phyloP scores from a whole-genome alignment of 1,140 invertebrate genomes.

The Radopholus similis region DNA sequence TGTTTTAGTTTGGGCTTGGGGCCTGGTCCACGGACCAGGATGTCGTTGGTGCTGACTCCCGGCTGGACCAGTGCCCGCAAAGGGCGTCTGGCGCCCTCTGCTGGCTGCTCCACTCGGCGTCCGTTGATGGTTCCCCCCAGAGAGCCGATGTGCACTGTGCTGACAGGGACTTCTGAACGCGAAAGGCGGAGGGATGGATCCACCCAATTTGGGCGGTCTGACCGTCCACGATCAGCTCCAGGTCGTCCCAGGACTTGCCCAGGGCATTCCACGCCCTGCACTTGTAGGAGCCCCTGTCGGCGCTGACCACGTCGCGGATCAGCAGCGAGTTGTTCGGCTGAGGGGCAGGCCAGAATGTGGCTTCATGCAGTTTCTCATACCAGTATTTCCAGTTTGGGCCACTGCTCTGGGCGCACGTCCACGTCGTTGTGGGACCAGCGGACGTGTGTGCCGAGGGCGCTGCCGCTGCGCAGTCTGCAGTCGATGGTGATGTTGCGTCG shows the following conservation, averaged over 20 bases:
- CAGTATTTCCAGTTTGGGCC: conserved; percentile 20
- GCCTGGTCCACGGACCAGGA: no score
- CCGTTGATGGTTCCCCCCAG: no score
- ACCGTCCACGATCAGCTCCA: conserved; percentile 44
- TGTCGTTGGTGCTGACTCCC: no score
- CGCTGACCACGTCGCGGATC: conserved; percentile 53
- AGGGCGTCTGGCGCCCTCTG: no score
- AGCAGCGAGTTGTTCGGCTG: conserved; percentile 61
- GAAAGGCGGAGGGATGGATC: no score
- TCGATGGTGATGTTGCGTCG: conserved; percentile 22
- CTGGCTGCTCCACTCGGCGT: no score
- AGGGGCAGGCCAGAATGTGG: conserved; percentile 12
- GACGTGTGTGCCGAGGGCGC: conserved; percentile 41
- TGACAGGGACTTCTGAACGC: no score
- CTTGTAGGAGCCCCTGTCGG: conserved; percentile 62
- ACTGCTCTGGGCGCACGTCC: conserved; percentile 35
- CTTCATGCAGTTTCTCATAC: conserved; percentile 25
- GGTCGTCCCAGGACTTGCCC: conserved; percentile 54
- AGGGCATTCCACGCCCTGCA: conserved; percentile 60
- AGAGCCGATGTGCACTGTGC: no score
- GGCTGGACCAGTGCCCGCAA: no score
- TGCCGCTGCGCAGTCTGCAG: conserved; percentile 28
- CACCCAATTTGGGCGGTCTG: no score
- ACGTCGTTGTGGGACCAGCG: conserved; percentile 51
- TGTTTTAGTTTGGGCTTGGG: no score